Conservation (phyloP, 2,113 vertebrate species). For the Forbesichthys agassizii region DNA sequence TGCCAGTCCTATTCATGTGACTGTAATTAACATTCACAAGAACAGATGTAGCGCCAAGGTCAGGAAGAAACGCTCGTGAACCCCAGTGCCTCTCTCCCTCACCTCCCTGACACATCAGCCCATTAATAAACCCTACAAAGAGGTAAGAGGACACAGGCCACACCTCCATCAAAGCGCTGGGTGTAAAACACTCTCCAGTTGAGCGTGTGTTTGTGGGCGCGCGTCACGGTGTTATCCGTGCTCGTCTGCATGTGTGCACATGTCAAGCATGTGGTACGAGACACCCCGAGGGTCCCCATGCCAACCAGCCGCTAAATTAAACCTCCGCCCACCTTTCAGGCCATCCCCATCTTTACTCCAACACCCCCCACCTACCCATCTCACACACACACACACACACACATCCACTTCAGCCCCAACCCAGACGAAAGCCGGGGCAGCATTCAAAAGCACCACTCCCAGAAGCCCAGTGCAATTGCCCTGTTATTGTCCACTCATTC, state of each 20-base stretch:
- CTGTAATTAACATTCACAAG: slow-evolving; percentile 62
- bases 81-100: background rate
- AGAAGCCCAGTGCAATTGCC: slow-evolving; percentile 81
- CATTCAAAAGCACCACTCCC: slow-evolving; percentile 63
- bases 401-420: slow-evolving; percentile 26
- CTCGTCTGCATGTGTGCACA: slow-evolving; percentile 1
- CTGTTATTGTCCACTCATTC: slow-evolving; percentile 79
- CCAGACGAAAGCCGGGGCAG: slow-evolving; percentile 46
- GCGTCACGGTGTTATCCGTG: background rate
- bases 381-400: slow-evolving; percentile 5
- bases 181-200: slow-evolving; percentile 3
- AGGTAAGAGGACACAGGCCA: slow-evolving; percentile 53
- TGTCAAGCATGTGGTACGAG: slow-evolving; percentile 33
- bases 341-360: slow-evolving; percentile 8
- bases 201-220: background rate
- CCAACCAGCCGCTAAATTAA: slow-evolving; percentile 73
- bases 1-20: slow-evolving; percentile 34
- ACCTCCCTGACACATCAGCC: slow-evolving; percentile 13
- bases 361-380: slow-evolving; percentile 35
- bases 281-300: slow-evolving; percentile 53
- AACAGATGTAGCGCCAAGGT: slow-evolving; percentile 56
- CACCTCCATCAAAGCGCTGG: slow-evolving; percentile 37
- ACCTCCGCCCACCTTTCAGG: slow-evolving; percentile 28
- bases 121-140: slow-evolving; percentile 23
- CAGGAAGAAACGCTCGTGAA: slow-evolving; percentile 36